Conservation (phyloP, 2,797 vertebrate genomes). For the Anableps anableps region DNA sequence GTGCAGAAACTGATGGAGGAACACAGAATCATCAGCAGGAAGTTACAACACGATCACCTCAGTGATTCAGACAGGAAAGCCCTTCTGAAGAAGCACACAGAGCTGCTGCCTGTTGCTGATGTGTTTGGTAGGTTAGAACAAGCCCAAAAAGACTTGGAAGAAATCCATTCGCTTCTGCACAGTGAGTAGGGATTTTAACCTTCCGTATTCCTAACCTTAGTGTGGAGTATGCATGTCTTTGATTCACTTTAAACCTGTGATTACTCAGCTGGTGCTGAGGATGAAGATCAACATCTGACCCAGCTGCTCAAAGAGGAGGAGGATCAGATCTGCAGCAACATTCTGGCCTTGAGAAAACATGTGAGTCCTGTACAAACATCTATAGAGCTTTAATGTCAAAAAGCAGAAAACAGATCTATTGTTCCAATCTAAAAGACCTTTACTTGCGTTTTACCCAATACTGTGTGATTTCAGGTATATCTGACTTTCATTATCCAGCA, state of each 20-base stretch:
- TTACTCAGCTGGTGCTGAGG: conserved; percentile 57
- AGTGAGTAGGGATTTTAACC: conserved; percentile 66
- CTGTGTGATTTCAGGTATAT: neutral
- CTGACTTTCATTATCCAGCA: neutral
- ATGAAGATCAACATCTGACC: conserved; percentile 85
- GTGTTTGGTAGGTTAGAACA: conserved; percentile 74
- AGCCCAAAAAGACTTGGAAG: conserved; percentile 80
- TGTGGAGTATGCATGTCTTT: fast-evolving
- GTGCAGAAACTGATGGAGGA: conserved; percentile 81
- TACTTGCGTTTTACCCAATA: neutral
- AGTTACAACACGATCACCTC: conserved; percentile 68
- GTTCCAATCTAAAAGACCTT: neutral
- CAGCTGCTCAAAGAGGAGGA: conserved; percentile 89
- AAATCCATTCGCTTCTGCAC: conserved; percentile 82
- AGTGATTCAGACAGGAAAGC: conserved; percentile 78
- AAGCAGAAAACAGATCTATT: neutral
- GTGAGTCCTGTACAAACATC: conserved; percentile 64
- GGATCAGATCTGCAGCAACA: conserved; percentile 72
- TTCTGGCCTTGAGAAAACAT: conserved; percentile 78
- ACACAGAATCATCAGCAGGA: conserved; percentile 63
- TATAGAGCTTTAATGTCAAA: neutral
- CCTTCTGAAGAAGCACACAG: conserved; percentile 67
- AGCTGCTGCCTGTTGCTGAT: conserved; percentile 79
- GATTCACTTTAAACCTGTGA: neutral
- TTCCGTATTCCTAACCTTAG: neutral